Percentiles rank a stretch among this genome's conserved stretches.
Evolutionary conservation across 1,140 invertebrate genomes (phyloP).

Genomic region (Orius insidiosus): DNA sequence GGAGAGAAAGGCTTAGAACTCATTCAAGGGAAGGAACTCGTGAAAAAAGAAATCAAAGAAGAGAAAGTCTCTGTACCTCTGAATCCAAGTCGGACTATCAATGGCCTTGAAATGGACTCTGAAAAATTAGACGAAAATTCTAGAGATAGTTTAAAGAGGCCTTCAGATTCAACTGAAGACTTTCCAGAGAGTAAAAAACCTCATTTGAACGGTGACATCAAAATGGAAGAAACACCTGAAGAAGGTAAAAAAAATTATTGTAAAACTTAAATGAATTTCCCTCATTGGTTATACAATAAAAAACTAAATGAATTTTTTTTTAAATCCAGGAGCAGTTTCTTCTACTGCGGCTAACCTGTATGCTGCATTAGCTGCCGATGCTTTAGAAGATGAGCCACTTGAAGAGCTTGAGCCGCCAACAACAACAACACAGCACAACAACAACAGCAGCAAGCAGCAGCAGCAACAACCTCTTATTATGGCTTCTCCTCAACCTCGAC

Average conservation of each 20-base stretch:
- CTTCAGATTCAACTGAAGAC: conserved; percentile 1
- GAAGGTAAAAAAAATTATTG: conserved; percentile 12
- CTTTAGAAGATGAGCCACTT: conserved; percentile 47
- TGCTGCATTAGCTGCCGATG: conserved; percentile 47
- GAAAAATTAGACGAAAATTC: background rate
- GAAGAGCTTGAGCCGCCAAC: conserved; percentile 14
- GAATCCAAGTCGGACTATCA: too few species aligned
- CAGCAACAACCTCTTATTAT: conserved; percentile 4
- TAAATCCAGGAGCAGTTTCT: conserved; percentile 33
- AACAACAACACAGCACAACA: too few species aligned
- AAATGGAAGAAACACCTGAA: conserved; percentile 15
- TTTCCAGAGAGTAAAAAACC: conserved; percentile 18
- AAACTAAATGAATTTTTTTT: too few species aligned
- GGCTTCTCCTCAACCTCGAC: conserved; percentile 12
- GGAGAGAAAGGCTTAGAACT: conserved; percentile 41
- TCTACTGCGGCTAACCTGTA: conserved; percentile 53
- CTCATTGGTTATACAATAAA: too few species aligned
- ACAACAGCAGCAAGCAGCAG: conserved; percentile 5
- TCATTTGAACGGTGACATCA: conserved; percentile 19
- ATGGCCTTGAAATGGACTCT: conserved; percentile 8
- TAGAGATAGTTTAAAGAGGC: conserved; percentile 13
- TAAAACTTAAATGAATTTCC: too few species aligned
- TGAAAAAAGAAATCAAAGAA: conserved; percentile 20
- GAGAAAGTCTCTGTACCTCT: too few species aligned
- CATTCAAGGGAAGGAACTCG: conserved; percentile 21